Percentiles rank a stretch among this genome's conserved stretches.
Evolutionary conservation across 1,140 invertebrate genomes (phyloP).

Genomic region (Pogonomyrmex californicus): DNA sequence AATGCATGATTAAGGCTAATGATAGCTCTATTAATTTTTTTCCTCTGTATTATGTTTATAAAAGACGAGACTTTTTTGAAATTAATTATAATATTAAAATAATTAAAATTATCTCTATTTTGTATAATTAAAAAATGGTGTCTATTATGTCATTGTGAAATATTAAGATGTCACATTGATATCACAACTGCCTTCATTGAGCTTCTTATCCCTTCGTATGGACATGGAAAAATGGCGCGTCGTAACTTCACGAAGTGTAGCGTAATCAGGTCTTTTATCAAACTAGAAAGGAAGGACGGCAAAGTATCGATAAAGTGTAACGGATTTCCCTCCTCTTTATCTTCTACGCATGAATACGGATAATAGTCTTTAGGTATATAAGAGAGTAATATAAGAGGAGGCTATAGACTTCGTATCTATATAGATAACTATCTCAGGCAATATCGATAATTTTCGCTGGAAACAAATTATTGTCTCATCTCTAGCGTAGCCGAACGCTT

Average conservation of each 20-base stretch:
- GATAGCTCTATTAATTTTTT: not conserved
- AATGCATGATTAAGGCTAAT: conserved; percentile 3
- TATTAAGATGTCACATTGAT: not conserved
- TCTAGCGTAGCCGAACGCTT: not conserved
- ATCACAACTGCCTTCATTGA: not conserved
- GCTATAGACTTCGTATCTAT: conserved; percentile 45
- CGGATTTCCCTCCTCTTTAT: conserved; percentile 59
- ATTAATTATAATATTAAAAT: not conserved
- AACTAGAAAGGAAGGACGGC: too few relatives aligned
- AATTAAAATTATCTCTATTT: not conserved
- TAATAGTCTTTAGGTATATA: conserved; percentile 60
- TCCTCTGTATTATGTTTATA: not conserved
- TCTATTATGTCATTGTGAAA: not conserved
- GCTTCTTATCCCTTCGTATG: not conserved
- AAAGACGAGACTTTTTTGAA: not conserved
- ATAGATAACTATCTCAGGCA: conserved; percentile 67
- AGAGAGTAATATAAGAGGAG: not conserved
- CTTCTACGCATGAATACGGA: conserved; percentile 65
- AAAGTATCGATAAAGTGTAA: conserved; percentile 43
- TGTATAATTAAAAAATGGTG: not conserved
- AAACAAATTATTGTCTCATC: conserved; percentile 61
- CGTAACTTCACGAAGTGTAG: conserved; percentile 8
- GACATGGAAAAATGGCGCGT: not conserved
- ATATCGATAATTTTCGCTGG: conserved; percentile 71
- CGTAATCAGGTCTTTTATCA: conserved; percentile 10